A percentile compares a stretch with the other conserved stretches of the same genome.
phyloP scores from a whole-genome alignment of 2,797 vertebrate species.

The Rhadinocentrus ornatus region DNA sequence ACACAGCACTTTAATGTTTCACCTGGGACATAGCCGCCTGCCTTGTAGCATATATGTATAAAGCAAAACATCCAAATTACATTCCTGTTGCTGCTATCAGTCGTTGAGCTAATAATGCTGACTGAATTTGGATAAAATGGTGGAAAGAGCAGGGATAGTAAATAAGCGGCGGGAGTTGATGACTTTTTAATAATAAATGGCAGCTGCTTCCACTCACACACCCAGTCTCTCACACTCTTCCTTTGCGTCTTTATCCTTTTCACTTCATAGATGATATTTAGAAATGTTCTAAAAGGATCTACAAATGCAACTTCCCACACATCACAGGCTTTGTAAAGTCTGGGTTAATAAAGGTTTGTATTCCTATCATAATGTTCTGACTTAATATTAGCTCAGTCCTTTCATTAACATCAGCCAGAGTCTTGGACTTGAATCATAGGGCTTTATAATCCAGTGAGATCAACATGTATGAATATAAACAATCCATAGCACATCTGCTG shows the following conservation, averaged over 20 bases:
- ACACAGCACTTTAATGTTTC: conserved; percentile 40
- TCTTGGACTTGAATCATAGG: not conserved
- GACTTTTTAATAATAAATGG: conserved; percentile 41
- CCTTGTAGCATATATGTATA: conserved; percentile 16
- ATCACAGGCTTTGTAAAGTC: conserved; percentile 8
- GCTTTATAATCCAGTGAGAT: conserved; percentile 5
- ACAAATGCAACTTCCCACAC: not conserved
- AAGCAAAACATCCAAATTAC: conserved; percentile 45
- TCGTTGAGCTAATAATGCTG: conserved; percentile 36
- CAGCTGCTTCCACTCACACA: conserved; percentile 25
- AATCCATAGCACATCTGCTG: not conserved
- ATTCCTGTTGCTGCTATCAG: conserved; percentile 33
- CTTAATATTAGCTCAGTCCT: conserved; percentile 12
- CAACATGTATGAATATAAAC: not conserved
- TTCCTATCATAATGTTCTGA: not conserved
- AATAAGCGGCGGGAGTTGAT: conserved; percentile 21
- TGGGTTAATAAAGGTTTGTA: not conserved
- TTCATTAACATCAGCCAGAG: not conserved
- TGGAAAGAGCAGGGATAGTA: conserved; percentile 3
- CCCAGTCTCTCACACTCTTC: conserved; percentile 27
- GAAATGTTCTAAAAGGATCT: conserved; percentile 15
- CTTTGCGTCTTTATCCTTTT: conserved; percentile 25
- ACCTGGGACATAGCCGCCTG: conserved; percentile 27
- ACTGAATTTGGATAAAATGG: conserved; percentile 37
- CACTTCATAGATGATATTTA: conserved; percentile 15